Percentiles rank a stretch among this genome's conserved stretches.
phyloP scores from a whole-genome alignment of 2,888 invertebrate genomes.

The Eupithecia abbreviata region DNA sequence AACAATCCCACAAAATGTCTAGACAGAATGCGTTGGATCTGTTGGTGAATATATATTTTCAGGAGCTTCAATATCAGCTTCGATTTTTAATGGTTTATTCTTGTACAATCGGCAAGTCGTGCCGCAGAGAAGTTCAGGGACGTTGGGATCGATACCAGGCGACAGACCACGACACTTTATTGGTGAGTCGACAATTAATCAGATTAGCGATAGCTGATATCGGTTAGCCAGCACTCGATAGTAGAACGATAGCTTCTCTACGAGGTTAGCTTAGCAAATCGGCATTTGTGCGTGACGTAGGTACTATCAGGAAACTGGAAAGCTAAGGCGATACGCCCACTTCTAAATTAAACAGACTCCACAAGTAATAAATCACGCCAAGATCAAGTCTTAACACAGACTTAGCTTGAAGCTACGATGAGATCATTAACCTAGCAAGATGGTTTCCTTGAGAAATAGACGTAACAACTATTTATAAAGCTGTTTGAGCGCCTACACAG shows the following conservation, averaged over 20 bases:
- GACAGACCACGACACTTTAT: conserved; percentile 53
- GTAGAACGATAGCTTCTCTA: conserved; percentile 49
- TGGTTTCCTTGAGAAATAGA: conserved; percentile 37
- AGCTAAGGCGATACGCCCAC: neutral
- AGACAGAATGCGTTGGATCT: conserved; percentile 19
- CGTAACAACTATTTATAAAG: conserved; percentile 40
- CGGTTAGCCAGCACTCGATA: conserved; percentile 56
- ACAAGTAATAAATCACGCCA: conserved; percentile 14
- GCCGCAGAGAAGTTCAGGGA: conserved; percentile 58
- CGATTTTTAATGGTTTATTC: conserved; percentile 40
- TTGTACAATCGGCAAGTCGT: conserved; percentile 41
- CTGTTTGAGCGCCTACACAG: conserved; percentile 36
- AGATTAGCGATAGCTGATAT: conserved; percentile 74
- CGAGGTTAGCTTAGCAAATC: conserved; percentile 1
- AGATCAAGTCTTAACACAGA: conserved; percentile 17
- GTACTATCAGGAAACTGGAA: neutral
- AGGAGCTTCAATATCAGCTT: conserved; percentile 23
- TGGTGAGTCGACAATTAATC: conserved; percentile 74
- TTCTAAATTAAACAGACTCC: neutral
- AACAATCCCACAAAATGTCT: conserved; percentile 23
- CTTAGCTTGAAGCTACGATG: conserved; percentile 23
- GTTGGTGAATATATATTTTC: conserved; percentile 27
- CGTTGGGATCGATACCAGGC: conserved; percentile 56
- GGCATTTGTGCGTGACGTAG: conserved; percentile 1
- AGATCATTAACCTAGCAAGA: conserved; percentile 36